Base-by-base conservation (phyloP, 1,140 invertebrate species). In the Physella acuta region DNA sequence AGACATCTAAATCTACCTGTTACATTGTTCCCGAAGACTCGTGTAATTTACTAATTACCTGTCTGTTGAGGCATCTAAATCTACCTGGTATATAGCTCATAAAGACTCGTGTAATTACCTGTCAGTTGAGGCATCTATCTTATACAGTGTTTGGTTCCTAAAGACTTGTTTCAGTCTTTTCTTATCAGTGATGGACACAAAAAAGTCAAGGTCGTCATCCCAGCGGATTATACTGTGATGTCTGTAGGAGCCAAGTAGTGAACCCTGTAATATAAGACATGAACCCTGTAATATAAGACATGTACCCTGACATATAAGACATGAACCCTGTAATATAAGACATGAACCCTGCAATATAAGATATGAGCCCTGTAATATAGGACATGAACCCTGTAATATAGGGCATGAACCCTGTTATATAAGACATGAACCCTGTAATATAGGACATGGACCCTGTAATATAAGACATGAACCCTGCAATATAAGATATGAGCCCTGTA, bases 151-250 rank as follows among this genome's bases (percentile, higher is more conserved):
- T 36, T 2, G 28, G 1, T 17, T 60, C 31, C 36, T 36, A 34
- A 60, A 36, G 2, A 36, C 17, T 60, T 8, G 8, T 4, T 8
- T 36, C 33, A 60, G 17, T 31, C 11, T 36, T 2, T 3, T 20
- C n/a, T 60, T 60, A 33, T 60, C 2, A 16, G 33, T 4, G 14
- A 33, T 20, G 24, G 3, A 2, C n/a, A 60, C 31, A 11, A 60
- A 17, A 3, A 60, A 4, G 58, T 60, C 58, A 1, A 60, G 1
- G 20, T 60, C 58, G 24, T 60, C 58, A 36, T 60, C 58, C 58
- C 58, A 60, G 5, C 30, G 58, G 8, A 60, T 36, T 8, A 60
- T 60, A 24, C 33, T 60, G 58, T 60, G 58, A 60, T 60, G 58
- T 20, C 58, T 3, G 20, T 60, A 60, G 2, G 58, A 60, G 11